Percentiles rank a stretch among this genome's conserved stretches.
Evolutionary conservation across 2,797 vertebrate genomes (phyloP).

Genomic region (Chelonia mydas): DNA sequence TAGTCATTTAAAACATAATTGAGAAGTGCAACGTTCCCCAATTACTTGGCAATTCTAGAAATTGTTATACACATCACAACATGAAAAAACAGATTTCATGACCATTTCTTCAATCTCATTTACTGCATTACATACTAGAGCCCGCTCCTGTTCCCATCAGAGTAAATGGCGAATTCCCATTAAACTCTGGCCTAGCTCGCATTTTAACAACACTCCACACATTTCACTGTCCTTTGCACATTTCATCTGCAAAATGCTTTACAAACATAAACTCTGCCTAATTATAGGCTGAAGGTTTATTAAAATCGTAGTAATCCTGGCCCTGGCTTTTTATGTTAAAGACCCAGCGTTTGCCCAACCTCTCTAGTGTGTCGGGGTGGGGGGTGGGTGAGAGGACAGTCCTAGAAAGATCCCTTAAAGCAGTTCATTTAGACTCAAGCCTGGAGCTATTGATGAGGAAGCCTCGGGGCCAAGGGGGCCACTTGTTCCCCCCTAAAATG

Average conservation of each 20-base stretch:
- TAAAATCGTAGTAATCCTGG: slow-evolving; percentile 66
- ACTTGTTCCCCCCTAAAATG: not conserved
- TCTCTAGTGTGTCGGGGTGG: not conserved
- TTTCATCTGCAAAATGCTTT: slow-evolving; percentile 59
- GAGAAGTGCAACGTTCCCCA: not conserved
- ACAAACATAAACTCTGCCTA: slow-evolving; percentile 62
- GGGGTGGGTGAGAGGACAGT: not conserved
- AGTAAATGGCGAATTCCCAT: slow-evolving; percentile 48
- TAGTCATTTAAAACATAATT: accelerated
- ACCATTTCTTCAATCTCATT: slow-evolving; percentile 22
- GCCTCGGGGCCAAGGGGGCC: not conserved
- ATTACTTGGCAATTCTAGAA: not conserved
- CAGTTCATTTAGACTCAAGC: not conserved
- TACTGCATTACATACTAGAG: not conserved
- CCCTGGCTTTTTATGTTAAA: slow-evolving; percentile 65
- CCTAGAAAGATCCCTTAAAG: slow-evolving; percentile 31
- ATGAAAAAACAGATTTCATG: slow-evolving; percentile 2
- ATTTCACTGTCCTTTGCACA: slow-evolving; percentile 58
- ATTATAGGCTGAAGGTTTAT: slow-evolving; percentile 67
- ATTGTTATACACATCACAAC: not conserved
- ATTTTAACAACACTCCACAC: slow-evolving; percentile 68
- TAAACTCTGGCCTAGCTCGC: slow-evolving; percentile 66
- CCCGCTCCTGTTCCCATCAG: slow-evolving; percentile 37
- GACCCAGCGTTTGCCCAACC: slow-evolving; percentile 11
- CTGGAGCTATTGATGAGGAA: not conserved